Evolutionary conservation across 2,888 invertebrate genomes (phyloP).

Genomic region (Archaeoteleia sp.): DNA sequence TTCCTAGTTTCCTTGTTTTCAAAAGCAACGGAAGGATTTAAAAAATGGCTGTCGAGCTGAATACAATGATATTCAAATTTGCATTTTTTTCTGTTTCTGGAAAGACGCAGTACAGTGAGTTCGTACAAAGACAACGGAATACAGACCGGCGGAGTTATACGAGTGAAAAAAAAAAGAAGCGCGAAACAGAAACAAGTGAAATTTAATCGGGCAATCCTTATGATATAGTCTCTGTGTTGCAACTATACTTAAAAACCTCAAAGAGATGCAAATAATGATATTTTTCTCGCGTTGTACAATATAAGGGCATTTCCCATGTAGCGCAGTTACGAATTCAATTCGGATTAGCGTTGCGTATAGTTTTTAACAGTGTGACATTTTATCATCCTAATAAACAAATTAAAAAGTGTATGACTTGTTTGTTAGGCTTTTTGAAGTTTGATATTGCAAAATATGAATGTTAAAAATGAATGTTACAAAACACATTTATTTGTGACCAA

Average conservation of each 20-base stretch:
- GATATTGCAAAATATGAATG: too few species aligned
- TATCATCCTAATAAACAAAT: slow-evolving; percentile 17
- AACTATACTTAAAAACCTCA: slow-evolving; percentile 24
- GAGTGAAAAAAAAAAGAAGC: slow-evolving; percentile 1
- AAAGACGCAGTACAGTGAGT: slow-evolving; percentile 6
- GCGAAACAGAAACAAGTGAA: background rate
- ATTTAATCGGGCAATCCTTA: too few species aligned
- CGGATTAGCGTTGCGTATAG: slow-evolving; percentile 15
- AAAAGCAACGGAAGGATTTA: slow-evolving; percentile 14
- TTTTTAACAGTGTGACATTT: slow-evolving; percentile 8
- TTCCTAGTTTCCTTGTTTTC: background rate
- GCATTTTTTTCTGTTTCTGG: slow-evolving; percentile 10
- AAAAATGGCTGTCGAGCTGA: slow-evolving; percentile 14
- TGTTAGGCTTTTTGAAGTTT: too few species aligned
- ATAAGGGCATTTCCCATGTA: background rate
- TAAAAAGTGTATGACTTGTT: too few species aligned
- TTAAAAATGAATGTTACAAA: too few species aligned
- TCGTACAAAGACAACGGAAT: too few species aligned
- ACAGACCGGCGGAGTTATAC: too few species aligned
- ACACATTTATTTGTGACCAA: too few species aligned
- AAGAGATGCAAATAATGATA: slow-evolving; percentile 48
- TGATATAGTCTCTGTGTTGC: too few species aligned
- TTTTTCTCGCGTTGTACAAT: slow-evolving; percentile 15
- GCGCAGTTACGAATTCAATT: slow-evolving; percentile 15
- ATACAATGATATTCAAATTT: slow-evolving; percentile 19